These are phyloP conservation scores for Equus przewalskii DNA, from an alignment of 2,113 vertebrate genomes.

Conservation along the genomic window DNA sequence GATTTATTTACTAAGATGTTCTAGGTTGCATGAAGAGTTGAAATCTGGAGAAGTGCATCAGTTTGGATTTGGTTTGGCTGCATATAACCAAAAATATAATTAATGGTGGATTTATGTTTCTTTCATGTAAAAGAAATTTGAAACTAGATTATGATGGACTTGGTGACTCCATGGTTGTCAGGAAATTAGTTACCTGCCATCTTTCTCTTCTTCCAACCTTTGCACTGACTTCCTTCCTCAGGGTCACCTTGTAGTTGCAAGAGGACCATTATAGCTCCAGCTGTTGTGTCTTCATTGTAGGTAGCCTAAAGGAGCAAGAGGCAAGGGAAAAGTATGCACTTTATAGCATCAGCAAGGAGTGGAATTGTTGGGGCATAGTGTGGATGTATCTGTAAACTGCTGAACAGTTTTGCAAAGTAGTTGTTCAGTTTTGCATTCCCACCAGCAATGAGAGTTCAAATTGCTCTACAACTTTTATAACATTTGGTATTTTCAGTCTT, in stretches of 20 bases:
- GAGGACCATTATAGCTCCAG: not conserved
- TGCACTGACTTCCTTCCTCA: not conserved
- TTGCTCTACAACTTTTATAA: not conserved
- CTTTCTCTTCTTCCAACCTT: not conserved
- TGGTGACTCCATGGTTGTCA: not conserved
- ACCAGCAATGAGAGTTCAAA: not conserved
- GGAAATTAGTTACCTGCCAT: not conserved
- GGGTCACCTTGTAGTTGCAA: not conserved
- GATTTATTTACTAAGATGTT: not conserved
- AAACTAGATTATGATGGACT: not conserved
- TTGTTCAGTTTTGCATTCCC: not conserved
- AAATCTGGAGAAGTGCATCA: not conserved
- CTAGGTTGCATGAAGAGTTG: not conserved
- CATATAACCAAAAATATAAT: not conserved
- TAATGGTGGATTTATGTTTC: not conserved
- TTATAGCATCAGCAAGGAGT: not conserved
- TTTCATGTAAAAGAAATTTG: not conserved
- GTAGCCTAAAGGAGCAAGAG: not conserved
- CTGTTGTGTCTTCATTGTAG: not conserved
- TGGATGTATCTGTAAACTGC: not conserved
- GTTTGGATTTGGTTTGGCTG: not conserved
- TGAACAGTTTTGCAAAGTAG: not conserved
- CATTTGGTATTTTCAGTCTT: not conserved
- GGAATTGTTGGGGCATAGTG: not conserved
- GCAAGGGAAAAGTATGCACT: not conserved